Percentiles rank a stretch among this genome's conserved stretches.
phyloP scores from a whole-genome alignment of 2,797 vertebrate species.

The Chloroceryle inda region DNA sequence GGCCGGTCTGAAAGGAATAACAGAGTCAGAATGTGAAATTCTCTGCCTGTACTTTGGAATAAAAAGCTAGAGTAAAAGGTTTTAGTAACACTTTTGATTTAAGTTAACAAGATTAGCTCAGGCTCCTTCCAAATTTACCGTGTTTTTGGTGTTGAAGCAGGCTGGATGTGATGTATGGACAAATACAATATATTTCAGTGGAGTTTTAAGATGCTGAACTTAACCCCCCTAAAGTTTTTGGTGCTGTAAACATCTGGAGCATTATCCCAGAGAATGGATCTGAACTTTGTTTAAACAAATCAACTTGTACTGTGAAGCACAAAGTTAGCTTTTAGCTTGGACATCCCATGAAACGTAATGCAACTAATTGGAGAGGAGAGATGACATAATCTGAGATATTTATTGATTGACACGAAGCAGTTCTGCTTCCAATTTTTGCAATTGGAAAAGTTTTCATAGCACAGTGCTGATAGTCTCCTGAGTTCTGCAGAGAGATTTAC shows the following conservation, averaged over 20 bases:
- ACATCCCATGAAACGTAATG: neutral
- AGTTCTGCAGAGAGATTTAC: neutral
- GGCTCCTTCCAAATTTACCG: neutral
- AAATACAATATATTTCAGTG: neutral
- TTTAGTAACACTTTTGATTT: neutral
- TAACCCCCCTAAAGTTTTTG: neutral
- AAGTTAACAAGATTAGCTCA: neutral
- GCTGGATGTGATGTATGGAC: neutral
- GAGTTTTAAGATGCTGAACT: neutral
- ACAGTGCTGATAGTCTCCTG: neutral
- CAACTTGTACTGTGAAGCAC: neutral
- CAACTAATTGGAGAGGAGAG: neutral
- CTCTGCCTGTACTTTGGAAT: neutral
- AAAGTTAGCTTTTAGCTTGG: neutral
- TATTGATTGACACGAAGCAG: neutral
- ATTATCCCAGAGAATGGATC: neutral
- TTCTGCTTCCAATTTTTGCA: neutral
- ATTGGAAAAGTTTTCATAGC: neutral
- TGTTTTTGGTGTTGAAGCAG: accelerated
- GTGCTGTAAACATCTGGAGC: neutral
- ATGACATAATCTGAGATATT: neutral
- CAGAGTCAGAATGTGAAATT: neutral
- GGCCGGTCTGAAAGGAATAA: neutral
- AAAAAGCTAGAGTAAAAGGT: neutral
- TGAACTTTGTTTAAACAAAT: neutral